Evolutionary conservation across 2,113 vertebrate species (phyloP).

Genomic region (Apteryx mantelli): DNA sequence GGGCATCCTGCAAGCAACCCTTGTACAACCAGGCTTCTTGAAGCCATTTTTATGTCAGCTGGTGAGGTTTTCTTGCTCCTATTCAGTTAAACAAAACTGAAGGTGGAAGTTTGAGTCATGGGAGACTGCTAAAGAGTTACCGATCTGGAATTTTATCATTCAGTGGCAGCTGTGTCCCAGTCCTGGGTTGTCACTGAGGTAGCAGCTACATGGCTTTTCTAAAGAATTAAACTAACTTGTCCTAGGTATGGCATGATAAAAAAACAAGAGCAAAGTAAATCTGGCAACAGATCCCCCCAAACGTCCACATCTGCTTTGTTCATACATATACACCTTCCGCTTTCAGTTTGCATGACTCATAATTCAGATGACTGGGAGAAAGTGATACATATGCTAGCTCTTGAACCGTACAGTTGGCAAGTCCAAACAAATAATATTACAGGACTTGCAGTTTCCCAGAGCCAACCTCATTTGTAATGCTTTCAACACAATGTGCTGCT

Average conservation of each 20-base stretch:
- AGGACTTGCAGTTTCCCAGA: not conserved
- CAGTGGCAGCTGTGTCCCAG: not conserved
- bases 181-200: not conserved
- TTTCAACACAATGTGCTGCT: not conserved
- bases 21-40: not conserved
- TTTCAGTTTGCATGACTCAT: constrained; percentile 45
- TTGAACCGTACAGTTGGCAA: not conserved
- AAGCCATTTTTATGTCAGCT: not conserved
- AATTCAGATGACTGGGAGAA: constrained; percentile 31
- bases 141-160: not conserved
- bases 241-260: not conserved
- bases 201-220: not conserved
- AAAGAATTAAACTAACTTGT: not conserved
- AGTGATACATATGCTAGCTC: constrained; percentile 24
- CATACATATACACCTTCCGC: not conserved
- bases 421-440: constrained; percentile 3
- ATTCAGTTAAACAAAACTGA: not conserved
- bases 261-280: not conserved
- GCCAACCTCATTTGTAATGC: not conserved
- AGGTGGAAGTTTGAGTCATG: not conserved
- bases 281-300: not conserved
- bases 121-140: not conserved
- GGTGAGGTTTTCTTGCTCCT: not conserved
- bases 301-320: constrained; percentile 14
- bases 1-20: not conserved